phyloP scores from a whole-genome alignment of 2,797 vertebrate species.

The Allenopithecus nigroviridis region DNA sequence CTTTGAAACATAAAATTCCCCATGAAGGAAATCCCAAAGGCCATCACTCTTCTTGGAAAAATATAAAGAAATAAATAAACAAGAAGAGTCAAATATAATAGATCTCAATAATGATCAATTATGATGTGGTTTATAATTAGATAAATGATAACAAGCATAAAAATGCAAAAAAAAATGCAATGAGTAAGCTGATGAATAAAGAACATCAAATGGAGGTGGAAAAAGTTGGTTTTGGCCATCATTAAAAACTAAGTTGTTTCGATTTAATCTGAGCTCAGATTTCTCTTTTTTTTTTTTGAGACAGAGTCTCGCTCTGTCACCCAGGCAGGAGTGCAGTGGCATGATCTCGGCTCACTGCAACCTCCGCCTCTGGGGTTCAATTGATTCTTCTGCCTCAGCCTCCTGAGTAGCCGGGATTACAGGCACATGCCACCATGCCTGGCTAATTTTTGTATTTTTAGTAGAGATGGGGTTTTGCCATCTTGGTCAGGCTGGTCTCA shows the following conservation, averaged over 20 bases:
- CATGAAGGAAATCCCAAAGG: not conserved
- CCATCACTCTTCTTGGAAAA: not conserved
- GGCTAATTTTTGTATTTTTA: too few relatives aligned
- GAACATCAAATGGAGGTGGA: not conserved
- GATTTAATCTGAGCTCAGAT: not conserved
- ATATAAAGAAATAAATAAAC: not conserved
- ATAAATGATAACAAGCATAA: not conserved
- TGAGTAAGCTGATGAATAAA: not conserved
- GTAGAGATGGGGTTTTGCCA: too few relatives aligned
- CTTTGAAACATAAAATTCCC: not conserved
- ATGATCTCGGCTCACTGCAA: too few relatives aligned
- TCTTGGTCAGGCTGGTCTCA: too few relatives aligned
- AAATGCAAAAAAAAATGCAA: not conserved
- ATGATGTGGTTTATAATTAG: constrained; percentile 15
- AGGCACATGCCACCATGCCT: too few relatives aligned
- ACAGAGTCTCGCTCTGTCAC: too few relatives aligned
- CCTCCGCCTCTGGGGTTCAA: too few relatives aligned
- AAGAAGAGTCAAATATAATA: not conserved
- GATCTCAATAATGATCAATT: not conserved
- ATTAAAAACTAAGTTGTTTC: not conserved
- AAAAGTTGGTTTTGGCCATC: not conserved
- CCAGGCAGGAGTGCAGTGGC: too few relatives aligned
- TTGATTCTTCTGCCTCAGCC: too few relatives aligned
- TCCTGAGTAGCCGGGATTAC: too few relatives aligned
- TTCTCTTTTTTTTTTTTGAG: not conserved